Evolutionary conservation across 2,113 vertebrate species (phyloP), one percentile per base, ranked within the genome.

Genomic region (Sinosuthora webbiana): DNA sequence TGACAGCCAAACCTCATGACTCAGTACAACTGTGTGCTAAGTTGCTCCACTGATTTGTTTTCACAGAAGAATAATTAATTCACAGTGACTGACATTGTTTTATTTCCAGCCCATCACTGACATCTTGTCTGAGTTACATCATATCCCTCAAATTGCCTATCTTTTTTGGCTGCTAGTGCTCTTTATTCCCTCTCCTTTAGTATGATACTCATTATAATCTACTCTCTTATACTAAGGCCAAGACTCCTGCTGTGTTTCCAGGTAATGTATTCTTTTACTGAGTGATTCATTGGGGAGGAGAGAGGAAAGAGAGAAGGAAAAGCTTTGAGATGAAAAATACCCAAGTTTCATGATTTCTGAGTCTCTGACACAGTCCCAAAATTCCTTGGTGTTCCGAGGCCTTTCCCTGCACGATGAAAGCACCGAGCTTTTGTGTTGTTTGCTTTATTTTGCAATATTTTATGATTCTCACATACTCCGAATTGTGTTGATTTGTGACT

Each of bases 401-500:
- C 90, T 47, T 93, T 65, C 85, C 62, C 50, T 81, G 71, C 50
- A 91, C 0, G 52, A 85, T 81, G 64, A 92, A 96, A 95, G 79
- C 68, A 35, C 27, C 18, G 45, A 73, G 69, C 24, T 87, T 70
- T 95, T 49, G 76, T 64, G 78, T 68, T 93, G 92, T 89, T 95
- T 83, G 76, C 71, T 96, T 94, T 87, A 74, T 96, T 96, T 89
- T 92, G 85, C 76, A 94, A 75, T 96, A 87, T 93, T 96, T 95
- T 81, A 90, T 86, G 69, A 89, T 84, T 92, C 83, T 93, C 85
- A 62, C 82, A 28, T 81, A 94, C 78, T 93, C 80, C 28, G 65
- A 82, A 68, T 19, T 75, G 86, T 92, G 96, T 53, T 93, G 94
- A 94, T 94, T 93, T 96, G 94, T 93, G 64, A 88, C 90, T 71